Evolutionary conservation across 2,113 vertebrate species (phyloP).

Genomic region (Oncorhynchus gorbuscha): DNA sequence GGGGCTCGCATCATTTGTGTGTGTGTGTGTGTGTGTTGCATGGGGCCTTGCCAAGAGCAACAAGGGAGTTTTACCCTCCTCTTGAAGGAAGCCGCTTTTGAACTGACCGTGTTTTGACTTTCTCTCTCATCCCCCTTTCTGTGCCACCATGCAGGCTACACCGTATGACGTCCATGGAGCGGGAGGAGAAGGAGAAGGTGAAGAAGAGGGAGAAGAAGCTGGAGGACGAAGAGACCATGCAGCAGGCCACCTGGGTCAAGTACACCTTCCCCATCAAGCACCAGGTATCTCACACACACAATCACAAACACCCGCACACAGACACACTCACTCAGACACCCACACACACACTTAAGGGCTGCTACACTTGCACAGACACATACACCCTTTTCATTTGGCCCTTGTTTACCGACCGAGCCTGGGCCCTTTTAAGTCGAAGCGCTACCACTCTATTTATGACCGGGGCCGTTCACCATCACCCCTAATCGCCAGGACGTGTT

Average conservation of each 20-base stretch:
- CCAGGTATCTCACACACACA: conserved; percentile 74
- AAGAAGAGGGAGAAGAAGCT: conserved; percentile 95
- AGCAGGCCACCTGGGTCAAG: conserved; percentile 96
- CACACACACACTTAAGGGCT: neutral
- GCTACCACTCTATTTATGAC: neutral
- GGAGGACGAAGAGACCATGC: conserved; percentile 95
- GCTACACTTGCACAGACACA: neutral
- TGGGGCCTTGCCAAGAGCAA: conserved; percentile 41
- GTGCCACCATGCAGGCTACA: conserved; percentile 76
- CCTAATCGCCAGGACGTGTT: conserved; percentile 12
- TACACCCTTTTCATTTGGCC: neutral
- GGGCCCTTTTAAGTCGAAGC: conserved; percentile 4
- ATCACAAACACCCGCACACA: neutral
- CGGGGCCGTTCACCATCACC: neutral
- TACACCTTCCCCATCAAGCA: conserved; percentile 96
- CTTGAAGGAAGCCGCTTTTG: conserved; percentile 6
- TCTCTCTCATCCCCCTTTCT: neutral
- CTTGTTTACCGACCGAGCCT: neutral
- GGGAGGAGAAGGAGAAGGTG: conserved; percentile 95
- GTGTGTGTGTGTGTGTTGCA: conserved; percentile 19
- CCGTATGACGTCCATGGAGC: conserved; percentile 95
- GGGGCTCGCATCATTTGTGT: conserved; percentile 13
- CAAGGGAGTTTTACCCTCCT: conserved; percentile 33
- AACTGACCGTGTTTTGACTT: conserved; percentile 10
- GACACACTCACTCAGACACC: neutral